Percentiles rank a stretch among this genome's conserved stretches.
These are phyloP conservation scores for Mustela erminea DNA, from an alignment of 2,797 vertebrate genomes.

Conservation along the genomic window DNA sequence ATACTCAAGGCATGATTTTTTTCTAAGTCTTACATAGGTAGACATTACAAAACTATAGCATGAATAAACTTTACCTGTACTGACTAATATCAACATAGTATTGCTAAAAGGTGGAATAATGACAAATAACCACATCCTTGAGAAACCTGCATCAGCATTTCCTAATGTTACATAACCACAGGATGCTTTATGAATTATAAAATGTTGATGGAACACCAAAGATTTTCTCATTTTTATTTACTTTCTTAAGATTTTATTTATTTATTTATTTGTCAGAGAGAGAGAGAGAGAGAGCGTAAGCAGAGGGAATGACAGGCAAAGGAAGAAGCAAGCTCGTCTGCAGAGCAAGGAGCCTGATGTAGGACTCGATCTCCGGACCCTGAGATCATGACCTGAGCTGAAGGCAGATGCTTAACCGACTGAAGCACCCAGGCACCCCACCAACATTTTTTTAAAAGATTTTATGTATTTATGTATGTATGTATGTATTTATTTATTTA, in stretches of 20 bases:
- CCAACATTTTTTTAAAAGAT: background rate
- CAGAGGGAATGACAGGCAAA: background rate
- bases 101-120: background rate
- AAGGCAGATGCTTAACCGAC: background rate
- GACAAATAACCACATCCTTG: constrained; percentile 52
- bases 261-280: background rate
- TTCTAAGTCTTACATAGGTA: background rate
- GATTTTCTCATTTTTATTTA: background rate
- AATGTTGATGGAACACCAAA: background rate
- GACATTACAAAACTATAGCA: constrained; percentile 25
- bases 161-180: background rate
- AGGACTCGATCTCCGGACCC: background rate
- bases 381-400: background rate
- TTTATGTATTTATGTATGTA: too few species aligned
- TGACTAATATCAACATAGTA: background rate
- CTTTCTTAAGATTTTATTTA: background rate
- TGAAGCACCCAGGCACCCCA: background rate
- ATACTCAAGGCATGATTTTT: background rate
- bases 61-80: constrained; percentile 29
- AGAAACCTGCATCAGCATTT: constrained; percentile 29
- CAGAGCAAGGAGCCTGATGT: background rate
- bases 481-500: background rate
- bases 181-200: background rate
- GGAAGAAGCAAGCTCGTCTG: background rate
- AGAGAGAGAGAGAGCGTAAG: background rate